Percentiles rank a stretch among this genome's conserved stretches.
These are phyloP conservation scores for Erinaceus europaeus DNA, from an alignment of 2,113 vertebrate genomes.

Conservation along the genomic window DNA sequence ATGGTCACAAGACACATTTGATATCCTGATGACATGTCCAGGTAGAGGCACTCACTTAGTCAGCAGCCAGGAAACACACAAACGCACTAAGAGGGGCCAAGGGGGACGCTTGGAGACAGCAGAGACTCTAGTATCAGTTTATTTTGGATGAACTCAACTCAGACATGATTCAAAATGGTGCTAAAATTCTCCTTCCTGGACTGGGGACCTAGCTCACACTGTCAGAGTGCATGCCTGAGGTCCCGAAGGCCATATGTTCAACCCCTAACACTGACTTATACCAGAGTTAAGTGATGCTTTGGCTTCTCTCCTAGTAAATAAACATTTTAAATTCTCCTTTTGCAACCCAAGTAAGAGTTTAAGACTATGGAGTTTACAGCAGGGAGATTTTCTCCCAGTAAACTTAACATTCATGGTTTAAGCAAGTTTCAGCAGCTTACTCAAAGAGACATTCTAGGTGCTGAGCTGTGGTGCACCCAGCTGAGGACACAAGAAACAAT, in stretches of 20 bases:
- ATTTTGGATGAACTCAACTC: background rate
- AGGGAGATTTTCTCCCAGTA: background rate
- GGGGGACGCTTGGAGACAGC: background rate
- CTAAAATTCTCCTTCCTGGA: background rate
- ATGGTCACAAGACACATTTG: conserved; percentile 49
- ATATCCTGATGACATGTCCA: conserved; percentile 59
- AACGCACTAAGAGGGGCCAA: no score
- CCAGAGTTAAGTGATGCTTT: no score
- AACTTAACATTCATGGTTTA: background rate
- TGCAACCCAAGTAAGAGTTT: background rate
- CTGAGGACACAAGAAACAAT: no score
- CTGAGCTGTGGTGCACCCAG: no score
- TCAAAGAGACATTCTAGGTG: no score
- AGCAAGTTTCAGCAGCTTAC: background rate
- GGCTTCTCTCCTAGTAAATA: no score
- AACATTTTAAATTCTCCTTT: no score
- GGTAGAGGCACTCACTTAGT: conserved; percentile 25
- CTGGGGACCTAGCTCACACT: no score
- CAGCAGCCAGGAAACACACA: background rate
- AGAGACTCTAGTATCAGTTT: background rate
- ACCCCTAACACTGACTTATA: no score
- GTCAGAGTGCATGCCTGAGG: no score
- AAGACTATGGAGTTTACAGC: background rate
- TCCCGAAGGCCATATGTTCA: no score
- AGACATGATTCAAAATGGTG: background rate